Conservation (phyloP, 2,888 invertebrate genomes). For the Tillus elongatus region DNA sequence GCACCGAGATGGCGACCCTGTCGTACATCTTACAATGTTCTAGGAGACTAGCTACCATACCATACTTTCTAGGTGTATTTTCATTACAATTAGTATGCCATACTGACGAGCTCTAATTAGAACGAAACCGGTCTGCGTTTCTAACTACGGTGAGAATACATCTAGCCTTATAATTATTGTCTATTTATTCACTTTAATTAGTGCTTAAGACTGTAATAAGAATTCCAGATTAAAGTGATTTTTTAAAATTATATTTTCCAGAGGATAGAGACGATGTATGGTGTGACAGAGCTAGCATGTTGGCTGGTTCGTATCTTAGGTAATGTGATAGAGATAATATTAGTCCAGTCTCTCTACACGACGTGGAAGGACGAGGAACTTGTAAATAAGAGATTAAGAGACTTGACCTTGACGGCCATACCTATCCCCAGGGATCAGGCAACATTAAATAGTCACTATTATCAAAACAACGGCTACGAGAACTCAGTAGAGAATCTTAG, state of each 20-base stretch:
- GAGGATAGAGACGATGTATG: constrained; percentile 43
- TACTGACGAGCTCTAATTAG: too few relatives aligned
- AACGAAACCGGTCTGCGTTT: too few relatives aligned
- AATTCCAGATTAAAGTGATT: too few relatives aligned
- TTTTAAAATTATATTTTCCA: constrained; percentile 29
- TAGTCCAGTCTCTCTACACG: constrained; percentile 46
- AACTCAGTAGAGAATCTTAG: constrained; percentile 33
- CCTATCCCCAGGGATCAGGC: constrained; percentile 28
- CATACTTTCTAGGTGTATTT: too few relatives aligned
- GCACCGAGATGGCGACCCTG: too few relatives aligned
- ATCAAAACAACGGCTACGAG: constrained; percentile 39
- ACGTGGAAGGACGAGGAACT: constrained; percentile 48
- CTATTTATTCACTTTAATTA: too few relatives aligned
- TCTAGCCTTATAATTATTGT: too few relatives aligned
- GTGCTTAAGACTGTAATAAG: too few relatives aligned
- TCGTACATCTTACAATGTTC: too few relatives aligned
- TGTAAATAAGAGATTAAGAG: constrained; percentile 41
- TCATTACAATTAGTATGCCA: too few relatives aligned
- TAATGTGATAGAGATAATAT: constrained; percentile 43
- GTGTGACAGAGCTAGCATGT: constrained; percentile 44
- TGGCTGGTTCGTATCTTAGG: constrained; percentile 43
- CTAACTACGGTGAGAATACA: too few relatives aligned
- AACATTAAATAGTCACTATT: constrained; percentile 27
- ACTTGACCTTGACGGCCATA: constrained; percentile 40
- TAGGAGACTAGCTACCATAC: too few relatives aligned